Evolutionary conservation across 2,888 invertebrate species (phyloP).

Genomic region (Heliconius charithonia): DNA sequence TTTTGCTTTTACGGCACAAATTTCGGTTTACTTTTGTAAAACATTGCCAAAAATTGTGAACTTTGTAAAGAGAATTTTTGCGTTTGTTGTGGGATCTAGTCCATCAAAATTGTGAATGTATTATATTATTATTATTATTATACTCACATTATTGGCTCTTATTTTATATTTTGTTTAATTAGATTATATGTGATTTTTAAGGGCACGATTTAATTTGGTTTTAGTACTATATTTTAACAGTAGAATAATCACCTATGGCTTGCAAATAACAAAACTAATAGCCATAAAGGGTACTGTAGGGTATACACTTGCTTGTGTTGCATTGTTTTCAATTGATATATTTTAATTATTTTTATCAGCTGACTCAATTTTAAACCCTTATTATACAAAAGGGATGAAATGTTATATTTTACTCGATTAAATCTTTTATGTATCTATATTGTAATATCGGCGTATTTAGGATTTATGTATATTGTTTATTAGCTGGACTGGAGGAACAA

Average conservation of each 20-base stretch:
- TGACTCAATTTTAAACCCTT: conserved; percentile 46
- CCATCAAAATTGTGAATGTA: conserved; percentile 78
- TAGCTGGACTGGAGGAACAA: conserved; percentile 55
- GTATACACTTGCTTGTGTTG: conserved; percentile 77
- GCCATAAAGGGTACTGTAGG: conserved; percentile 72
- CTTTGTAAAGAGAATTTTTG: conserved; percentile 62
- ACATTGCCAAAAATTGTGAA: conserved; percentile 65
- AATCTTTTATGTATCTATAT: conserved; percentile 48
- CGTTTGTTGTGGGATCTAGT: conserved; percentile 80
- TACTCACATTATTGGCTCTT: conserved; percentile 62
- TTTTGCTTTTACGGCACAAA: conserved; percentile 57
- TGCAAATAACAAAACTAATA: conserved; percentile 82
- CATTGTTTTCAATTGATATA: conserved; percentile 74
- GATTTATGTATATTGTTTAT: conserved; percentile 22
- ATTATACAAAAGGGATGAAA: conserved; percentile 51
- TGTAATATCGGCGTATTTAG: conserved; percentile 47
- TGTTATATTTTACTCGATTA: conserved; percentile 45
- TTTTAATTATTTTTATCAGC: conserved; percentile 50
- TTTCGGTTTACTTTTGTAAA: conserved; percentile 53
- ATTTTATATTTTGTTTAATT: conserved; percentile 60
- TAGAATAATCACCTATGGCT: conserved; percentile 80
- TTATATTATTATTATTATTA: conserved; percentile 58
- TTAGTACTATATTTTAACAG: conserved; percentile 79
- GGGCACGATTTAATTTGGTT: conserved; percentile 70
- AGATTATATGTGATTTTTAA: conserved; percentile 60